Base-by-base conservation (phyloP, 1,140 invertebrate genomes). In the Trichogramma pretiosum region DNA sequence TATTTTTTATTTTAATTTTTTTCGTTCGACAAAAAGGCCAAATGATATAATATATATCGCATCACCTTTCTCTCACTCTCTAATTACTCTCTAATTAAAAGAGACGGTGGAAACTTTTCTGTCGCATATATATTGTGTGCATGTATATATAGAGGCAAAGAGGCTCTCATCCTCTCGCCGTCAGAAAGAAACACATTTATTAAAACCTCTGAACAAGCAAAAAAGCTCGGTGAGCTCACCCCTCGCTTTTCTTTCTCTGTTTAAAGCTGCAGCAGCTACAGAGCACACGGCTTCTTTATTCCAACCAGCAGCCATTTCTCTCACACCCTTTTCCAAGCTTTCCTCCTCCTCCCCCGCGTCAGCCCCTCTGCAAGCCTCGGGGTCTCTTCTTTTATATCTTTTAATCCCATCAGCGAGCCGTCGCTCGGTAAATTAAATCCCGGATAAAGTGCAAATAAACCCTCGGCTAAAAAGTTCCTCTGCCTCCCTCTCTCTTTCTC, bases 361-460 rank as follows among this genome's bases (percentile, higher is more conserved):
- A 53, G n/a, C n/a, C n/a, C 34, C 22, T 53, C 37, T 47, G 44
- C 46, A 53, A n/a, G 36, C 39, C 11, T 39, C 55, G 32, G 41
- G 37, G 48, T 37, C 46, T 49, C 48, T n/a, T 57, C 54, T 51
- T 55, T 60, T 59, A 59, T 61, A 55, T 59, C 61, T 58, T 61
- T 63, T 62, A 70, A 67, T 67, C 62, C 62, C 58, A 62, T 61
- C 58, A 55, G 58, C 62, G 53, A 35, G 62, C 55, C 62, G 61
- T 61, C 61, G 61, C 63, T 62, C 62, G 65, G 65, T 68, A 67
- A 70, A 70, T 70, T 69, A 70, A 70, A 70, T 69, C 64, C 65
- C 63, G 64, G 67, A 68, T 69, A 70, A 70, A 68, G 66, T 68
- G 66, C 66, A 60, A 58, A 62, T 63, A 64, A 64, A 62, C 55